Base-by-base conservation (phyloP, 2,113 vertebrate genomes). In the Tachuris rubrigastra region DNA sequence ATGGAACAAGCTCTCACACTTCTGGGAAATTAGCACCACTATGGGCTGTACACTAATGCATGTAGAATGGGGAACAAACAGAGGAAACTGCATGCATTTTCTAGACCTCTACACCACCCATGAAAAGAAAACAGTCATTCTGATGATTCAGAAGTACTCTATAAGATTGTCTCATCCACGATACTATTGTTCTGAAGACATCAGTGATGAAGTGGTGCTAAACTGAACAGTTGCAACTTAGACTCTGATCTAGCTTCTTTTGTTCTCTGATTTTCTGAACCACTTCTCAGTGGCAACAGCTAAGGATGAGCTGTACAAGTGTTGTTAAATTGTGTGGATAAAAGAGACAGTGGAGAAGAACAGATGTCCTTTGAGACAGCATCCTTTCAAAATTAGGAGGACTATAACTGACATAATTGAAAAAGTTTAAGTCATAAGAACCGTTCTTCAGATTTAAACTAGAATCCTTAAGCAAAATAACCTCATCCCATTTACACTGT, bases 121-220 rank as follows among this genome's bases (percentile, higher is more conserved):
- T 81, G 39, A 85, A 87, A 91, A 75, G 37, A 58, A 81, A 81
- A 56, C 23, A 77, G 37, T 89, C 42, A 56, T 72, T 87, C 77
- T 85, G 74, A 65, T 97, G 96, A 95, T 82, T 96, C 92, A 94
- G 67, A 60, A 23, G 49, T 78, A 79, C 87, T 91, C 82, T 52
- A 72, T n/a, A 94, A 95, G 56, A 87, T 84, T 81, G 60, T 67
- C 39, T 96, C 78, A 68, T 50, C 65, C 30, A 50, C 52, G 76
- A 67, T 87, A 66, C 56, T 89, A 41, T 67, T 72, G 33, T 87
- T 91, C 85, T 82, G 71, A 95, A 79, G 66, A 85, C 33, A 41
- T 44, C 12, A 81, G 3, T 63, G 4, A 31, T 75, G 59, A 96
- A 95, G 69, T 87, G 66, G 66, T 95, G 50, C 59, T 95, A 81